Evolutionary conservation across 1,140 invertebrate species (phyloP).

Genomic region (Drosophila mojavensis): DNA sequence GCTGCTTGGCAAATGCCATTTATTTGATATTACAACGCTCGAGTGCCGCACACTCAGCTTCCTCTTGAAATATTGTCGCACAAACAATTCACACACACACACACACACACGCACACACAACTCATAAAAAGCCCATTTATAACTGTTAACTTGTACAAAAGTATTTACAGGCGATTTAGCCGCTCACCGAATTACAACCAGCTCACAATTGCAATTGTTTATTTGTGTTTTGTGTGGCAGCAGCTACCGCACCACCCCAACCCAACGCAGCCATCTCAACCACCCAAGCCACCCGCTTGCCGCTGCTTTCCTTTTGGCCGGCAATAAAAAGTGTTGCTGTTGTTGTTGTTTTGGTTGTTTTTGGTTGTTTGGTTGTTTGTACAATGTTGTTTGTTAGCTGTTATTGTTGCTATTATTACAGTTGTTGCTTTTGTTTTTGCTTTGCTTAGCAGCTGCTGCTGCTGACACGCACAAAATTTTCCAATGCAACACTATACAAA

Average conservation of each 20-base stretch:
- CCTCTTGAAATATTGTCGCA: conserved; percentile 70
- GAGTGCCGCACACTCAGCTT: conserved; percentile 16
- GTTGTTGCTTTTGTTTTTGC: conserved; percentile 48
- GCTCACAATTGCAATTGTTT: conserved; percentile 74
- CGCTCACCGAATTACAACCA: conserved; percentile 74
- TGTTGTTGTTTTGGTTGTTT: conserved; percentile 38
- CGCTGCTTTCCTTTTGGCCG: conserved; percentile 32
- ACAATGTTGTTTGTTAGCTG: conserved; percentile 66
- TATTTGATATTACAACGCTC: conserved; percentile 51
- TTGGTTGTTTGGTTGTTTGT: conserved; percentile 35
- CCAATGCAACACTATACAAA: conserved; percentile 62
- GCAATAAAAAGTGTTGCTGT: conserved; percentile 73
- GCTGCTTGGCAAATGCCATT: conserved; percentile 52
- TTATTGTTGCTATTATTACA: conserved; percentile 78
- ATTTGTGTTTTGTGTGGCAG: conserved; percentile 57
- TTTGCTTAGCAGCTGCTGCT: conserved; percentile 73
- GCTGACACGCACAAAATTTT: conserved; percentile 74
- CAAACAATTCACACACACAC: conserved; percentile 30
- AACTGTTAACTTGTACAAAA: conserved; percentile 82
- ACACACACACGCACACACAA: conserved; percentile 41
- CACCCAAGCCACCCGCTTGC: not conserved
- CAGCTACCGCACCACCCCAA: conserved; percentile 3
- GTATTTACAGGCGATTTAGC: conserved; percentile 82
- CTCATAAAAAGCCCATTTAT: conserved; percentile 81
- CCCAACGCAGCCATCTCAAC: not conserved